Evolutionary conservation across 2,888 invertebrate species (phyloP).

Genomic region (Acronicta alni): DNA sequence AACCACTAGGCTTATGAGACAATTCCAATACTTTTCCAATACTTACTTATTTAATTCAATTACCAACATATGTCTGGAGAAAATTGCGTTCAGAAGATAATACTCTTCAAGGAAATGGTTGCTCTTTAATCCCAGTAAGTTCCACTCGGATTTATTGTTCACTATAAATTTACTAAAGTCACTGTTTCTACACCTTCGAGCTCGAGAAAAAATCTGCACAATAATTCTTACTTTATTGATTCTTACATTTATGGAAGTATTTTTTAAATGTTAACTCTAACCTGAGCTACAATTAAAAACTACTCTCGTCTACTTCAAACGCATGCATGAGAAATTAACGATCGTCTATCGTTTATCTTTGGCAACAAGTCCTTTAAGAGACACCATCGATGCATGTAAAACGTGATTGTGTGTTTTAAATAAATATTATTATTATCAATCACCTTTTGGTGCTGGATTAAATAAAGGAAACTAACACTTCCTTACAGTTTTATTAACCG

Average conservation of each 20-base stretch:
- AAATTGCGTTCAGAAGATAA: conserved; percentile 54
- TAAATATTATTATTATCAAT: too few species aligned
- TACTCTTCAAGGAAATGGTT: conserved; percentile 54
- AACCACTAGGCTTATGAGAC: not conserved
- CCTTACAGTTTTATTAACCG: too few species aligned
- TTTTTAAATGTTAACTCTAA: not conserved
- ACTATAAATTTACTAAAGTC: conserved; percentile 51
- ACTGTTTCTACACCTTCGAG: conserved; percentile 35
- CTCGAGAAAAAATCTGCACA: conserved; percentile 11
- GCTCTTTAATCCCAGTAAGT: conserved; percentile 54
- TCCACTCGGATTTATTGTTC: conserved; percentile 56
- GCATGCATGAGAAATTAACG: too few species aligned
- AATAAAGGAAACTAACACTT: too few species aligned
- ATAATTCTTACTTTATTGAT: conserved; percentile 7
- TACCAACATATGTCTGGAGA: conserved; percentile 31
- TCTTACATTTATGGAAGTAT: not conserved
- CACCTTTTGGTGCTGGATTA: too few species aligned
- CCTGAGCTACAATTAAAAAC: too few species aligned
- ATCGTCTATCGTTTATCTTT: too few species aligned
- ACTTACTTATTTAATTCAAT: conserved; percentile 46
- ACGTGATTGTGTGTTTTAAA: too few species aligned
- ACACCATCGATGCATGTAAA: too few species aligned
- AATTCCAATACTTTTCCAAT: too few species aligned
- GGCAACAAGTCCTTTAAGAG: too few species aligned
- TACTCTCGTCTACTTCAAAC: too few species aligned